Evolutionary conservation across 2,888 invertebrate species (phyloP), one percentile per base, ranked within the genome.

Genomic region (Ernsta delagoae): DNA sequence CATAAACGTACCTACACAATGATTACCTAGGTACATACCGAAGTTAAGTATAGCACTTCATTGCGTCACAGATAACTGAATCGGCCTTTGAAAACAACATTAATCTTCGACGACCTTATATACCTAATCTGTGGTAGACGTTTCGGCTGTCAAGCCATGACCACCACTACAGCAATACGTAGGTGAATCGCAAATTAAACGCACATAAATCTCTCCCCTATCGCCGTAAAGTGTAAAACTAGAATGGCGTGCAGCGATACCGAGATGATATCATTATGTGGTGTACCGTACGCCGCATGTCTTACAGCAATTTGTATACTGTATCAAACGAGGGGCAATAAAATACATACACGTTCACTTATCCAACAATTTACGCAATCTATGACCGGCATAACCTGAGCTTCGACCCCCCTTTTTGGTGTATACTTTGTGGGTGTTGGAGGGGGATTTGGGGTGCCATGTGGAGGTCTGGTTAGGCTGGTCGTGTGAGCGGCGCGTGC

Each of bases 301-400:
- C 70, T 60, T 72, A 71, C 63, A 67, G 71, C 71, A 73, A 75
- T 75, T 75, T 73, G 74, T 74, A 73, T 67, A 69, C 71, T 71
- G 74, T 72, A 71, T 71, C 72, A 70, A 73, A 72, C 73, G 72
- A 71, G 71, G 54, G 64, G 75, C 70, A 72, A 72, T 74, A 74
- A 74, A 74, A 73, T 70, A 73, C 70, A 73, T 70, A 73, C 70
- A 68, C 74, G 70, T 73, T 74, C 70, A 71, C 73, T 75, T 72
- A 70, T 74, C 72, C 69, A 74, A 73, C 72, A 69, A 71, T 74
- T 75, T 75, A 71, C 74, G 75, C 72, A 75, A 76, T 59, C 71
- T 4, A 6, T 39, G 54, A 24, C 75, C 71, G 71, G 39, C 62
- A 6, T 73, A 70, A 48, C n/a, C 57, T 65, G 75, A 70, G 1